A percentile compares a stretch with the other conserved stretches of the same genome.
phyloP scores from a whole-genome alignment of 2,888 invertebrate genomes.

The Tiphia femorata region DNA sequence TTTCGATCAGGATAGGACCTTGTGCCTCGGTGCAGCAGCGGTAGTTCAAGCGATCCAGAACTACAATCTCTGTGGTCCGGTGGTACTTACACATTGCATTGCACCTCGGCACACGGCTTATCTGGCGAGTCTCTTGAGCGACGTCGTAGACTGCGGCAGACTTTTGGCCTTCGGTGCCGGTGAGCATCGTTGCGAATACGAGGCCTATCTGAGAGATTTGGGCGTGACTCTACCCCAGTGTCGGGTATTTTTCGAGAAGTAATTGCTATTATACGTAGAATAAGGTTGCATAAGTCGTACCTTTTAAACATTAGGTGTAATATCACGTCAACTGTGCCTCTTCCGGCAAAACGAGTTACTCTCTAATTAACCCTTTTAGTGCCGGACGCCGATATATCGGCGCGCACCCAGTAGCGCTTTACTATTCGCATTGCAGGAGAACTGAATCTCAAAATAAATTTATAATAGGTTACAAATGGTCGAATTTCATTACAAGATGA shows the following conservation, averaged over 20 bases:
- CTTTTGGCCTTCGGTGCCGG: conserved; percentile 77
- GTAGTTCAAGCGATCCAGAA: conserved; percentile 78
- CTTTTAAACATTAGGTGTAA: no score
- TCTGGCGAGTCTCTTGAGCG: conserved; percentile 76
- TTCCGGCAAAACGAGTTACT: no score
- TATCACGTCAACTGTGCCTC: no score
- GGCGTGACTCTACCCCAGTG: conserved; percentile 72
- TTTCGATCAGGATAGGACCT: conserved; percentile 78
- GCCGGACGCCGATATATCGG: no score
- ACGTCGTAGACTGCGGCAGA: conserved; percentile 73
- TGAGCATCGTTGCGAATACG: conserved; percentile 72
- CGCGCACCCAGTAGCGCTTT: no score
- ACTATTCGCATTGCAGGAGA: no score
- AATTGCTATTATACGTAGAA: no score
- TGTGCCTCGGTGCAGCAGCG: conserved; percentile 84
- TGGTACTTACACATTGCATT: conserved; percentile 84
- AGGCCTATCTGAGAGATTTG: conserved; percentile 77
- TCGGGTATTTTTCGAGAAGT: conserved; percentile 61
- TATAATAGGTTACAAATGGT: no score
- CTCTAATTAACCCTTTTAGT: no score
- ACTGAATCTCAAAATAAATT: no score
- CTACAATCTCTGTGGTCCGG: conserved; percentile 78
- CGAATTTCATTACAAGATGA: no score
- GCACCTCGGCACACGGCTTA: conserved; percentile 86
- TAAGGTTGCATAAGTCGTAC: no score